Evolutionary conservation across 1,140 invertebrate species (phyloP), one percentile per base, ranked within the genome.

Genomic region (Cyclina sinensis): DNA sequence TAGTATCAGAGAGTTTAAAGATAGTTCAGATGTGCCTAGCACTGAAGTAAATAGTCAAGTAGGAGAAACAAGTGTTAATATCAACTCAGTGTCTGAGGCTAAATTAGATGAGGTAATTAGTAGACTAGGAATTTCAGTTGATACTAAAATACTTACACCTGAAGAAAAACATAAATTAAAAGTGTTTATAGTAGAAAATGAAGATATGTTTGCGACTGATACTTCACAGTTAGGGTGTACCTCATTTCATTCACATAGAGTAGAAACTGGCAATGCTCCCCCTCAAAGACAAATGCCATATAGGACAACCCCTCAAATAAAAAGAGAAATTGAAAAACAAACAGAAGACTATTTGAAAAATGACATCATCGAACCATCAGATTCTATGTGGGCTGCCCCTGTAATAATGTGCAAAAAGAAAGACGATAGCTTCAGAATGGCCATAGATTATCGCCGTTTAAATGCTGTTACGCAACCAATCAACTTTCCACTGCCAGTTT

Each of bases 351-450:
- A 90, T 85, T 24, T 87, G 48, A 39, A 92, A n/a, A 32, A 59
- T 48, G 85, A 62, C 39, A 88, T 93, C 5, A 91, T 92, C 87
- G 85, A 86, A 84, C 82, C 62, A 35, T 90, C 84, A 7, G 62
- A 81, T 30, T 87, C 83, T 11, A 27, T 46, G 18, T 93, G 88
- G 88, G 39, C 43, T 24, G 62, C 73, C 30, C 91, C 92, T n/a
- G 90, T 92, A 11, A 80, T 92, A 12, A 43, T 91, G 37, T 81
- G 87, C 14, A 78, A 79, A 16, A 92, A 92, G 51, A 78, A 79
- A 32, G 70, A 87, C 70, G 81, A 65, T 21, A 39, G 57, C 37
- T 82, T 65, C 24, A 59, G 80, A 35, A 65, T 82, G 65, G 80
- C 80, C 0, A 16, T 84, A 24, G 81, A 84, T 51, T 84, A 27